phyloP scores from a whole-genome alignment of 2,888 invertebrate species.

The Heteromurus nitidus region DNA sequence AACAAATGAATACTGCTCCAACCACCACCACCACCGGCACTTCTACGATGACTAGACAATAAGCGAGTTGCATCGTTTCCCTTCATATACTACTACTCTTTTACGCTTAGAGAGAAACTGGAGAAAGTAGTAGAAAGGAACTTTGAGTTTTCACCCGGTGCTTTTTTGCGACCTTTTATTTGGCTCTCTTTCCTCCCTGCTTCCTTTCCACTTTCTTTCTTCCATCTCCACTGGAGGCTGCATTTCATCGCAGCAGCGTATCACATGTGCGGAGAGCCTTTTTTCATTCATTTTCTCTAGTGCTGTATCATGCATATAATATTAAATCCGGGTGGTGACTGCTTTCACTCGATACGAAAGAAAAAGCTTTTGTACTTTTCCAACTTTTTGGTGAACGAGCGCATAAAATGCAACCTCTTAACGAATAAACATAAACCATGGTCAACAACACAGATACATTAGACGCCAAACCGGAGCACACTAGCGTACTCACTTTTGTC shows the following conservation, averaged over 20 bases:
- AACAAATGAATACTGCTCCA: constrained; percentile 50
- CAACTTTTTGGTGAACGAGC: constrained; percentile 14
- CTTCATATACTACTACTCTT: too few relatives aligned
- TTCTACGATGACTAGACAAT: neutral
- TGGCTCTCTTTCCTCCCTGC: neutral
- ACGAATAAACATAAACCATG: too few relatives aligned
- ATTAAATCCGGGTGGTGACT: constrained; percentile 15
- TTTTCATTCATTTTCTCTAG: constrained; percentile 19
- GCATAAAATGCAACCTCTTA: constrained; percentile 20
- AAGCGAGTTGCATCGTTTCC: too few relatives aligned
- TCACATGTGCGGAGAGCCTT: neutral
- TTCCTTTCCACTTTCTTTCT: neutral
- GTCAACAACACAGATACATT: too few relatives aligned
- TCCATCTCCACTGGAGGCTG: neutral
- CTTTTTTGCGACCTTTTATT: constrained; percentile 2
- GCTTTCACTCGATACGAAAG: neutral
- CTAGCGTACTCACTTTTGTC: too few relatives aligned
- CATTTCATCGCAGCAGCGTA: constrained; percentile 3
- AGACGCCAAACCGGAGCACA: too few relatives aligned
- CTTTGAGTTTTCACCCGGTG: neutral
- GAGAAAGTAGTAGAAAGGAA: neutral
- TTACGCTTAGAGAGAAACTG: too few relatives aligned
- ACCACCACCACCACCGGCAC: neutral
- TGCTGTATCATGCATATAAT: constrained; percentile 7
- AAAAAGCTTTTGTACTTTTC: constrained; percentile 12